Evolutionary conservation across 2,797 vertebrate genomes (phyloP).

Genomic region (Brachymystax lenok): DNA sequence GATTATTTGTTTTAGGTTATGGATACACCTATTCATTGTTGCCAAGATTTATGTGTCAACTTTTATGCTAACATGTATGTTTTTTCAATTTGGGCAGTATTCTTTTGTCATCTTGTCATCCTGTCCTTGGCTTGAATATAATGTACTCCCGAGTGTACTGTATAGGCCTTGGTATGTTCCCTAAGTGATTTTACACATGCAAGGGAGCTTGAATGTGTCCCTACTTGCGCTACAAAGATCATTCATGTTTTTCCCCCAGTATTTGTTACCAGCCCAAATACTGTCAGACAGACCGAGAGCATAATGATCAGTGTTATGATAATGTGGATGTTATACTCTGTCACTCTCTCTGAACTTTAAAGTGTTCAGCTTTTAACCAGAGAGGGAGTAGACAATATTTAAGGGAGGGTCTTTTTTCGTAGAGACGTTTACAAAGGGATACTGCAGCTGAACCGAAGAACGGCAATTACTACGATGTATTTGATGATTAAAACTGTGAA

Average conservation of each 20-base stretch:
- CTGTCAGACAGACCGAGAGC: background rate
- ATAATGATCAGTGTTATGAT: slow-evolving; percentile 6
- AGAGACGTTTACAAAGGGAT: slow-evolving; percentile 9
- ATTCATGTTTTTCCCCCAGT: slow-evolving; percentile 1
- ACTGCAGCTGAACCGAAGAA: slow-evolving; percentile 22
- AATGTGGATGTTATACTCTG: slow-evolving; percentile 2
- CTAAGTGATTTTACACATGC: slow-evolving; percentile 17
- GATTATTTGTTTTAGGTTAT: slow-evolving; percentile 4
- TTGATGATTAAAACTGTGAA: slow-evolving; percentile 37
- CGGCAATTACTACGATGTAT: slow-evolving; percentile 19
- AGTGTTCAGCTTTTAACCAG: background rate
- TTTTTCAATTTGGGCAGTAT: slow-evolving; percentile 7
- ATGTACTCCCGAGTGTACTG: slow-evolving; percentile 9
- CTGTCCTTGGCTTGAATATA: background rate
- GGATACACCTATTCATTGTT: slow-evolving; percentile 19
- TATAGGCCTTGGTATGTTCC: slow-evolving; percentile 1
- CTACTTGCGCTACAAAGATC: background rate
- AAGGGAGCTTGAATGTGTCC: slow-evolving; percentile 21
- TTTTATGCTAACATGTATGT: slow-evolving; percentile 3
- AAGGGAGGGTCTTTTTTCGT: background rate
- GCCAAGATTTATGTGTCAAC: slow-evolving; percentile 28
- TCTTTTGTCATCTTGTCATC: slow-evolving; percentile 9
- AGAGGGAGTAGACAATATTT: slow-evolving; percentile 4
- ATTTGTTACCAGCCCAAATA: slow-evolving; percentile 12
- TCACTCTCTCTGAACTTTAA: background rate